Conservation (phyloP, 2,797 vertebrate genomes). For the Sebastes matsubarae region DNA sequence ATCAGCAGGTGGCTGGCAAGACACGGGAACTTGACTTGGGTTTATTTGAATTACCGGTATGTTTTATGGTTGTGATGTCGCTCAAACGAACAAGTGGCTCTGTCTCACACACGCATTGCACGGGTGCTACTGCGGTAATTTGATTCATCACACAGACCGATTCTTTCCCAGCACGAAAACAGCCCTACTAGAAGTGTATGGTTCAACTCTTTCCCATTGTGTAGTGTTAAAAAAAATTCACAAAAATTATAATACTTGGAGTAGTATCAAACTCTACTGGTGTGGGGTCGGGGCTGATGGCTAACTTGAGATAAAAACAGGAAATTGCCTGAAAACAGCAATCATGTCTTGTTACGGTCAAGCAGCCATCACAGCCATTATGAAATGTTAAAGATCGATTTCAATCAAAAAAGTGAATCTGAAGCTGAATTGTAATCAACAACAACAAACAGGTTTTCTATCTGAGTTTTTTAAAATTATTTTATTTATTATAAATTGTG, state of each 20-base stretch:
- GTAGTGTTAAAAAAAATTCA: too few relatives aligned
- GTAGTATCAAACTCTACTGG: not conserved
- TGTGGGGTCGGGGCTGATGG: not conserved
- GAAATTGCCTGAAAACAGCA: conserved; percentile 14
- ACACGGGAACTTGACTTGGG: too few relatives aligned
- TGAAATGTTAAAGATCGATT: not conserved
- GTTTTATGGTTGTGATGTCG: too few relatives aligned
- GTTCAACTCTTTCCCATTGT: too few relatives aligned
- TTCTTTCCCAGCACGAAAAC: too few relatives aligned
- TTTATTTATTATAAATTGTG: not conserved
- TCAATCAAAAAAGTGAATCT: not conserved
- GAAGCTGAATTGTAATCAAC: not conserved
- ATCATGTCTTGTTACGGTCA: not conserved
- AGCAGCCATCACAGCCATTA: not conserved
- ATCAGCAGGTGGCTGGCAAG: too few relatives aligned
- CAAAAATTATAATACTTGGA: not conserved
- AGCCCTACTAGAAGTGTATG: too few relatives aligned
- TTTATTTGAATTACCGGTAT: too few relatives aligned
- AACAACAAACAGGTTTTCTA: not conserved
- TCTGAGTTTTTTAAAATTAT: not conserved
- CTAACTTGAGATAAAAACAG: conserved; percentile 8
- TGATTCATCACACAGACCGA: too few relatives aligned
- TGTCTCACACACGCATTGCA: too few relatives aligned
- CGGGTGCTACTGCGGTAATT: too few relatives aligned
- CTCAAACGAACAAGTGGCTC: too few relatives aligned